Conservation (phyloP, 2,888 invertebrate genomes). For the Parnassius orleans region DNA sequence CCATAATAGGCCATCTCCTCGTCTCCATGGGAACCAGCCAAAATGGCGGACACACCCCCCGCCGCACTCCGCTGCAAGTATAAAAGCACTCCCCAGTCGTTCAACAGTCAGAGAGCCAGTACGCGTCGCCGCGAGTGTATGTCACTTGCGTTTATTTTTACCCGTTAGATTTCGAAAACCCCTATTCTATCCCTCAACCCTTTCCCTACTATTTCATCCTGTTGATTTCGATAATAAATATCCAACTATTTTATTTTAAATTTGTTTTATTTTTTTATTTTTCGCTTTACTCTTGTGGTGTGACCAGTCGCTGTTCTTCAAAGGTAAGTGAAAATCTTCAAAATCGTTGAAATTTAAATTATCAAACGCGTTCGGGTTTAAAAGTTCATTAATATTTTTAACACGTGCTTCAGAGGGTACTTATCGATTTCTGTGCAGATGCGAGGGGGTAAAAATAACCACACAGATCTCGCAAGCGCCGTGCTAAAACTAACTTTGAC, state of each 20-base stretch:
- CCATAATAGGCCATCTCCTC: conserved; percentile 80
- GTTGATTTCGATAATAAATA: conserved; percentile 35
- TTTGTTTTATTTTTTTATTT: conserved; percentile 38
- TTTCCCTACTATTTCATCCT: conserved; percentile 23
- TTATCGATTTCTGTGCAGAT: conserved; percentile 57
- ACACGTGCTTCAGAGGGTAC: conserved; percentile 40
- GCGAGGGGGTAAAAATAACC: conserved; percentile 51
- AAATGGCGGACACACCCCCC: conserved; percentile 69
- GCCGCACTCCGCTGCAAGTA: conserved; percentile 52
- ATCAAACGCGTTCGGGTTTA: conserved; percentile 19
- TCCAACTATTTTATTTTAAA: conserved; percentile 15
- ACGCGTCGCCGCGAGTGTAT: conserved; percentile 47
- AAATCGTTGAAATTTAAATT: conserved; percentile 21
- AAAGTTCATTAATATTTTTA: conserved; percentile 33
- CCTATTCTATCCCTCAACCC: conserved; percentile 36
- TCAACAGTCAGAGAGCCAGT: conserved; percentile 68
- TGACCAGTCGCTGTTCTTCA: conserved; percentile 39
- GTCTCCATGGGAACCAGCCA: conserved; percentile 68
- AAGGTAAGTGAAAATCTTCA: conserved; percentile 54
- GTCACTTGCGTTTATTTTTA: conserved; percentile 49
- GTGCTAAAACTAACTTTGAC: conserved; percentile 36
- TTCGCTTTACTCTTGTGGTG: conserved; percentile 47
- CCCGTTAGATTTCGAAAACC: conserved; percentile 47
- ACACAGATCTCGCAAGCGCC: conserved; percentile 33
- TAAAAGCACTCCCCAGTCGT: conserved; percentile 61